Conservation (phyloP, 2,888 invertebrate species). For the Oscheius sp. region DNA sequence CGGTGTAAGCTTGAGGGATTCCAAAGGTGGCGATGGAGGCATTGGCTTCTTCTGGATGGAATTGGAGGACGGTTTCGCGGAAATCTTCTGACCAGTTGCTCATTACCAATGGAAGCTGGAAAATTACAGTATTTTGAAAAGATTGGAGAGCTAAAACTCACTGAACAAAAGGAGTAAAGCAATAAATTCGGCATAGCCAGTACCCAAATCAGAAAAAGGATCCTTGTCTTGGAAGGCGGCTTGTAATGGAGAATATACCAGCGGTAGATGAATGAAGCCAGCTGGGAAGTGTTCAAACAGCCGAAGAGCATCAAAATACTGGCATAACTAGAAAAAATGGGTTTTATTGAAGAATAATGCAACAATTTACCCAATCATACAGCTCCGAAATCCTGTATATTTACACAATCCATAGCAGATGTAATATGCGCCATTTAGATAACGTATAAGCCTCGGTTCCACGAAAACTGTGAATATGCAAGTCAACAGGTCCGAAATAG, state of each 20-base stretch:
- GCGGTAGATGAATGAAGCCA: conserved; percentile 9
- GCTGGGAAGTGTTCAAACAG: conserved; percentile 2
- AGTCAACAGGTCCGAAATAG: background rate
- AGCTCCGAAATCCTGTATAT: background rate
- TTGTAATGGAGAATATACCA: conserved; percentile 7
- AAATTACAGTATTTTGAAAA: background rate
- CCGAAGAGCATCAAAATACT: background rate
- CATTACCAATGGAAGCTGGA: no score
- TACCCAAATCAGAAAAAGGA: background rate
- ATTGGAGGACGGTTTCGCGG: background rate
- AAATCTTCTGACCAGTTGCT: background rate
- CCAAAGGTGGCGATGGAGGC: background rate
- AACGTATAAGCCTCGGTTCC: background rate
- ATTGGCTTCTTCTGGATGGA: conserved; percentile 9
- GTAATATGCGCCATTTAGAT: background rate
- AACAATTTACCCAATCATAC: background rate
- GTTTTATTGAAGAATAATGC: no score
- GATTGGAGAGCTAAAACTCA: background rate
- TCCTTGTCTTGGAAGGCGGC: background rate
- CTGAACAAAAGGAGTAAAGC: background rate
- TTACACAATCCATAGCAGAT: conserved; percentile 10
- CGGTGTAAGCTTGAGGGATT: background rate
- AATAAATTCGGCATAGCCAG: background rate
- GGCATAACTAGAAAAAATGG: background rate
- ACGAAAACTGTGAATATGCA: conserved; percentile 11